Percentiles rank a stretch among this genome's conserved stretches.
phyloP scores from a whole-genome alignment of 2,888 invertebrate genomes.

The Mongoloraphidia duomilia region DNA sequence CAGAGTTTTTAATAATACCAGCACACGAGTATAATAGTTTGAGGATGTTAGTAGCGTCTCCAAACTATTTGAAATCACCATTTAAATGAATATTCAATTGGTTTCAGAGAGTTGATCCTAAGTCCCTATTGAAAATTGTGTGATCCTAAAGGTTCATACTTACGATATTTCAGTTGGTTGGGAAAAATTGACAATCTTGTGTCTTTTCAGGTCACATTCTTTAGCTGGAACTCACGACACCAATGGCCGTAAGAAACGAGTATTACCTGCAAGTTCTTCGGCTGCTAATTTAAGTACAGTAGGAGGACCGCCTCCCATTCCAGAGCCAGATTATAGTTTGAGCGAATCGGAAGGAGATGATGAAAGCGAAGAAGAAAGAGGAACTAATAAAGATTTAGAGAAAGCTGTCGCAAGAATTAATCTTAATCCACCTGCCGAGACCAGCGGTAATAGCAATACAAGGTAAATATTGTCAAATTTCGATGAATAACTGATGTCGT shows the following conservation, averaged over 20 bases:
- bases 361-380: slow-evolving; percentile 31
- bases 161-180: no score
- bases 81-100: no score
- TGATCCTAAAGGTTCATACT: no score
- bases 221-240: slow-evolving; percentile 20
- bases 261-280: slow-evolving; percentile 5
- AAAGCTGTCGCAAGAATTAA: slow-evolving; percentile 31
- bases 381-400: slow-evolving; percentile 36
- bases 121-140: no score
- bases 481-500: slow-evolving; percentile 1
- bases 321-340: slow-evolving; percentile 80
- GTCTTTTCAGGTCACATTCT: no score
- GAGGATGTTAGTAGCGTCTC: no score
- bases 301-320: slow-evolving; percentile 67
- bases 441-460: slow-evolving; percentile 61
- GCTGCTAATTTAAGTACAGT: slow-evolving; percentile 7
- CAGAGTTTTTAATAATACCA: no score
- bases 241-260: slow-evolving; percentile 13
- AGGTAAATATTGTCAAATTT: slow-evolving; percentile 31
- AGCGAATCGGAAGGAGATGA: slow-evolving; percentile 57
- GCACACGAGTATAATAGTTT: no score
- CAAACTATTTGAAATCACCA: no score
- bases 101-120: no score
- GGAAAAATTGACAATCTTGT: no score
- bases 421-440: slow-evolving; percentile 35